Percentiles rank a stretch among this genome's conserved stretches.
Conservation (phyloP, 2,113 vertebrate genomes). For the Lagopus leucura region DNA sequence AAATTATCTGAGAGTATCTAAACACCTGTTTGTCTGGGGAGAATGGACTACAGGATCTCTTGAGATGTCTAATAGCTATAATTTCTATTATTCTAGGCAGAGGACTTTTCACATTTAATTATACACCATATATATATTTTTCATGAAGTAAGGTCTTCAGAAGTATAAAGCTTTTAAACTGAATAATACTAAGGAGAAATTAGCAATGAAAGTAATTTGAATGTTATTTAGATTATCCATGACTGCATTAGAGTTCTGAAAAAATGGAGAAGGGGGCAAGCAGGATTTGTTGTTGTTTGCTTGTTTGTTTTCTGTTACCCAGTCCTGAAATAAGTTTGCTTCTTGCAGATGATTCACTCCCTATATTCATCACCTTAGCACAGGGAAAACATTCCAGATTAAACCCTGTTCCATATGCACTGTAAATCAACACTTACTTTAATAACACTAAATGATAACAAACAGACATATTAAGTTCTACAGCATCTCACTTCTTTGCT, state of each 20-base stretch:
- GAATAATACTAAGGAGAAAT: neutral
- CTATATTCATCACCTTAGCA: neutral
- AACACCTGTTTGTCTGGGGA: fast-evolving
- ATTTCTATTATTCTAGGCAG: neutral
- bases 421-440: neutral
- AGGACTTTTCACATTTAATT: neutral
- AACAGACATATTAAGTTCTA: neutral
- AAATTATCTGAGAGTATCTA: neutral
- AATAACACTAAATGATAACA: neutral
- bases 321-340: neutral
- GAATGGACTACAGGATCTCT: neutral
- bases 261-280: neutral
- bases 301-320: neutral
- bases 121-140: neutral
- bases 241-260: neutral
- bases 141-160: neutral
- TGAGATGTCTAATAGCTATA: neutral
- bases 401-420: neutral
- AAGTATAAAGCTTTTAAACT: neutral
- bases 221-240: neutral
- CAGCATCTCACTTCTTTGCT: neutral
- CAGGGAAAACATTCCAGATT: neutral
- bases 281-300: neutral
- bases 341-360: neutral
- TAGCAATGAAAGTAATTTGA: neutral